These are phyloP conservation scores for Keiferia lycopersicella DNA, from an alignment of 2,888 invertebrate species.

Conservation along the genomic window DNA sequence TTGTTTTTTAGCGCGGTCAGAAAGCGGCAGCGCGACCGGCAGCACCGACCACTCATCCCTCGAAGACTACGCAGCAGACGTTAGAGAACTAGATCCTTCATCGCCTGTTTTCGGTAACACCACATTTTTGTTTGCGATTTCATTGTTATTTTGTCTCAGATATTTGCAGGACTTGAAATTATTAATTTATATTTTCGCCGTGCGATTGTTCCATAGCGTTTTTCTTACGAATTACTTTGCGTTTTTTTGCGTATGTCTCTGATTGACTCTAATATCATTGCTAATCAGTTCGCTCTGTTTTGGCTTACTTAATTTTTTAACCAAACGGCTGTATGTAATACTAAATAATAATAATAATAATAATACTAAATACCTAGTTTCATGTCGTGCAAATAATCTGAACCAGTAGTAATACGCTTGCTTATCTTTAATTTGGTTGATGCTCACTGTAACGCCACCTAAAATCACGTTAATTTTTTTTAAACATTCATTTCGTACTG, in stretches of 20 bases:
- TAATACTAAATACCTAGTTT: too few relatives aligned
- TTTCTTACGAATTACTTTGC: too few relatives aligned
- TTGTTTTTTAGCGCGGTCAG: constrained; percentile 71
- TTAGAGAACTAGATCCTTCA: constrained; percentile 75
- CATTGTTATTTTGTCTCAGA: not conserved
- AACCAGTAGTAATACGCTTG: not conserved
- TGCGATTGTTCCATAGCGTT: too few relatives aligned
- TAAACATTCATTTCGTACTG: not conserved
- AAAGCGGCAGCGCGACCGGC: constrained; percentile 66
- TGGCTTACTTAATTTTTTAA: too few relatives aligned
- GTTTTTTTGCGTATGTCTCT: too few relatives aligned
- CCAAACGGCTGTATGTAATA: too few relatives aligned
- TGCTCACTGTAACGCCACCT: not conserved
- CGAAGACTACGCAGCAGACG: constrained; percentile 75
- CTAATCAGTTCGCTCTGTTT: too few relatives aligned
- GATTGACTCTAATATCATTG: too few relatives aligned
- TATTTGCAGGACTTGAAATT: not conserved
- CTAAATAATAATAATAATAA: too few relatives aligned
- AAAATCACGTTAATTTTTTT: not conserved
- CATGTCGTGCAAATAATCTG: not conserved
- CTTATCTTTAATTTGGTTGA: not conserved
- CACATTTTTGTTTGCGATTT: constrained; percentile 29
- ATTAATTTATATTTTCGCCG: not conserved
- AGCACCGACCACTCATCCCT: constrained; percentile 62
- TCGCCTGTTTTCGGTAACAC: constrained; percentile 77